Base-by-base conservation (phyloP, 2,113 vertebrate species). In the Pterocles orientalis region DNA sequence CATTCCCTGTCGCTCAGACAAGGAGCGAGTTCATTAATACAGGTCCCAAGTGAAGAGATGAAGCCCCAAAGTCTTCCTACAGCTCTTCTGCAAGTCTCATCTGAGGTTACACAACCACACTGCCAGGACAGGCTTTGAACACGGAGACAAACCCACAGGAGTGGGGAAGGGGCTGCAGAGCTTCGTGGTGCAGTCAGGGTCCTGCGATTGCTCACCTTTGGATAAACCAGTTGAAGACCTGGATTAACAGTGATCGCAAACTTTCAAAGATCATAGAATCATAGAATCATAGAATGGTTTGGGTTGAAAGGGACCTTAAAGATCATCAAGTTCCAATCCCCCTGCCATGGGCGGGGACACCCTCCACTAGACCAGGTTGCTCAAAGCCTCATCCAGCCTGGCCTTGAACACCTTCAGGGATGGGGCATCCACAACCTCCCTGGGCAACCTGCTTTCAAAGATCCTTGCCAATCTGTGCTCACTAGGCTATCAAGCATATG, bases 31-130 rank as follows among this genome's bases (percentile, higher is more conserved):
- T 72, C 43, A 26, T 14, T 39, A 31, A 33, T 54, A 36, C 16
- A 51, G 25, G 10, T 34, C 18, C 39, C 3, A 6, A 47, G 41
- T 6, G 75, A 41, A 48, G 19, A 56, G 15, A 16, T 1, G 12
- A n/a, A 15, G 15, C 3, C 19, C 8, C 31, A 54, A 5, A 39
- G 1, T 14, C 8, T 73, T 39, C 6, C 33, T 50, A 19, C 41
- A 58, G 23, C 43, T 41, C n/a, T 31, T 66, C 64, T 47, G 36
- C 33, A 8, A n/a, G 21, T 65, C 47, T 61, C 20, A 81, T 53
- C 18, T 1, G 3, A 68, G 25, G 18, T 57, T 31, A n/a, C 3
- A n/a, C 23, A 70, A 45, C 12, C 6, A 1, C 2, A 2, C 18
- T 71, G 16, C 18, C 58, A 58, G 29, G n/a, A 3, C 36, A 62